These are phyloP conservation scores for Gracilinanus agilis DNA, from an alignment of 2,113 vertebrate species.

Conservation along the genomic window DNA sequence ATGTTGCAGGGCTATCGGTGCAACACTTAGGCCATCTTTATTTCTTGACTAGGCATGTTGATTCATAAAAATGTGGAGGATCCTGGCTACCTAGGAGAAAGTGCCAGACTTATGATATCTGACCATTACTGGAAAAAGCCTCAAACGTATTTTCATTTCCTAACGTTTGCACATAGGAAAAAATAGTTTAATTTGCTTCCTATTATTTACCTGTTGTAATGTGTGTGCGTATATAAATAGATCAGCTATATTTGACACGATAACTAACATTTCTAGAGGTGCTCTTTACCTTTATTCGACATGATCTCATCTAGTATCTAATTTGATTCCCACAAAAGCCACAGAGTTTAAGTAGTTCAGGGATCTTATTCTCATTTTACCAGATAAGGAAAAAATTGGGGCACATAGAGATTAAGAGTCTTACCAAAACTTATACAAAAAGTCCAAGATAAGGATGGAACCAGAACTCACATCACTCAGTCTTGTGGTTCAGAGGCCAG, in stretches of 20 bases:
- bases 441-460: constrained; percentile 1
- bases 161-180: neutral
- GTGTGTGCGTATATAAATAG: neutral
- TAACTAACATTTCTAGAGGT: neutral
- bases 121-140: neutral
- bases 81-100: neutral
- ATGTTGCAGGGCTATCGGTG: neutral
- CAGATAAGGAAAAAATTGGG: neutral
- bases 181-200: neutral
- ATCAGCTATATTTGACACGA: neutral
- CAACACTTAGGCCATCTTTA: neutral
- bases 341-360: neutral
- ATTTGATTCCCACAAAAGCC: neutral
- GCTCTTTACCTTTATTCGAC: neutral
- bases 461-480: neutral
- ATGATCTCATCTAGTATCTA: neutral
- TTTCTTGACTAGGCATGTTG: neutral
- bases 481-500: neutral
- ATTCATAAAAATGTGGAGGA: neutral
- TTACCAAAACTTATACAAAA: constrained; percentile 3
- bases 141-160: neutral
- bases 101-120: neutral
- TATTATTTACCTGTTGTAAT: neutral
- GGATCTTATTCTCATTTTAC: neutral
- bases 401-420: neutral